These are phyloP conservation scores for Coregonus suidteri DNA, from an alignment of 2,797 vertebrate species.

Conservation along the genomic window DNA sequence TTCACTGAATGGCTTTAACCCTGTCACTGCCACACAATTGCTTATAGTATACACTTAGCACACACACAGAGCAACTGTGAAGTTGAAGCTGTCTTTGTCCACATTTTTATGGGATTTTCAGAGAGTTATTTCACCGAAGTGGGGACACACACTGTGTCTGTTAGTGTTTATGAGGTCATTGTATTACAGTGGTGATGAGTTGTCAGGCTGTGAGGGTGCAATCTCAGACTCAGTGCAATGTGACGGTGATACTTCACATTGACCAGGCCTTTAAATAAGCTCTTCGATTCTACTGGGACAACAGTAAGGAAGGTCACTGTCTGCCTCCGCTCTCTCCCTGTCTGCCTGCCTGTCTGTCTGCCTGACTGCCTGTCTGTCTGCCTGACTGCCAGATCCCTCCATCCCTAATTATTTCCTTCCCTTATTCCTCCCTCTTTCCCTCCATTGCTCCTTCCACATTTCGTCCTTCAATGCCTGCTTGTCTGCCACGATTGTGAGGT, in stretches of 20 bases:
- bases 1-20: slow-evolving; percentile 24
- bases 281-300: slow-evolving; percentile 66
- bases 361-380: no score
- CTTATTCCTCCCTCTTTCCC: slow-evolving; percentile 25
- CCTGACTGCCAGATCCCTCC: slow-evolving; percentile 52
- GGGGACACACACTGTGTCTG: neutral
- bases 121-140: slow-evolving; percentile 28
- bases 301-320: slow-evolving; percentile 75
- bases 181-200: slow-evolving; percentile 76
- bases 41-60: neutral
- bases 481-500: no score
- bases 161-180: slow-evolving; percentile 56
- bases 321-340: slow-evolving; percentile 73
- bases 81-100: slow-evolving; percentile 59
- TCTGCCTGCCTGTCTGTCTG: slow-evolving; percentile 74
- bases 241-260: slow-evolving; percentile 66
- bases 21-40: slow-evolving; percentile 24
- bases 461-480: neutral
- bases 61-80: neutral
- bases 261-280: slow-evolving; percentile 78
- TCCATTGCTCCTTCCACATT: slow-evolving; percentile 2
- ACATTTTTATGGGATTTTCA: slow-evolving; percentile 66
- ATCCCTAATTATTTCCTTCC: slow-evolving; percentile 35
- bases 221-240: slow-evolving; percentile 71
- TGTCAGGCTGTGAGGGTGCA: slow-evolving; percentile 72